Evolutionary conservation across 2,113 vertebrate species (phyloP).

Genomic region (Periophthalmus modestus): DNA sequence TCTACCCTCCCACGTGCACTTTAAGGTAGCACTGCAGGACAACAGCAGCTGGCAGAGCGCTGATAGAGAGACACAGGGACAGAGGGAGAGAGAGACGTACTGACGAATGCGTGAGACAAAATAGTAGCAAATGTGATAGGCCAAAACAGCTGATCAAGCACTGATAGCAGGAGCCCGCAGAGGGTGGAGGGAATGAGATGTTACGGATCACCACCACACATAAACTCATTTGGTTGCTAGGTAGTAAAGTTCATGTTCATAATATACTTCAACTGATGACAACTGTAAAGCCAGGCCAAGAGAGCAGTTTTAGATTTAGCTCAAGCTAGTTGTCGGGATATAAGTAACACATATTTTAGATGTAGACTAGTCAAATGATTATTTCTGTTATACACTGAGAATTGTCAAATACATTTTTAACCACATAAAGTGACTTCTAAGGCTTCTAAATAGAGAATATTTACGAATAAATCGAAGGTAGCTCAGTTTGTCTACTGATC

Average conservation of each 20-base stretch:
- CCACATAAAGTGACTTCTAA: no score
- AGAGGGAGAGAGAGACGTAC: slow-evolving; percentile 33
- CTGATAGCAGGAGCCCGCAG: slow-evolving; percentile 38
- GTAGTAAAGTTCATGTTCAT: slow-evolving; percentile 4
- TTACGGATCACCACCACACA: not conserved
- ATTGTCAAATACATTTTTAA: no score
- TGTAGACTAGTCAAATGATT: no score
- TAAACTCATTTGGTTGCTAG: slow-evolving; percentile 5
- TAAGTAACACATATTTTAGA: not conserved
- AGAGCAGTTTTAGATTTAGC: not conserved
- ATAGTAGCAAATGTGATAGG: slow-evolving; percentile 66
- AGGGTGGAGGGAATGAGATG: not conserved
- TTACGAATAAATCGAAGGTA: no score
- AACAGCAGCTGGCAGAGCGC: slow-evolving; percentile 70
- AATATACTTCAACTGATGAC: not conserved
- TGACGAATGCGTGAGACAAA: slow-evolving; percentile 52
- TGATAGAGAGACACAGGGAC: slow-evolving; percentile 29
- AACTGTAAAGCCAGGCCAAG: not conserved
- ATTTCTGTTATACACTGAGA: no score
- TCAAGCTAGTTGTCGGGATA: not conserved
- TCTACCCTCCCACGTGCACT: no score
- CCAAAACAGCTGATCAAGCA: slow-evolving; percentile 76
- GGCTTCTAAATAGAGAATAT: no score
- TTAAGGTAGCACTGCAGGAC: slow-evolving; percentile 45
- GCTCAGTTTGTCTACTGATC: no score